Conservation (phyloP, 1,140 invertebrate species). For the Coenobita brevimanus region DNA sequence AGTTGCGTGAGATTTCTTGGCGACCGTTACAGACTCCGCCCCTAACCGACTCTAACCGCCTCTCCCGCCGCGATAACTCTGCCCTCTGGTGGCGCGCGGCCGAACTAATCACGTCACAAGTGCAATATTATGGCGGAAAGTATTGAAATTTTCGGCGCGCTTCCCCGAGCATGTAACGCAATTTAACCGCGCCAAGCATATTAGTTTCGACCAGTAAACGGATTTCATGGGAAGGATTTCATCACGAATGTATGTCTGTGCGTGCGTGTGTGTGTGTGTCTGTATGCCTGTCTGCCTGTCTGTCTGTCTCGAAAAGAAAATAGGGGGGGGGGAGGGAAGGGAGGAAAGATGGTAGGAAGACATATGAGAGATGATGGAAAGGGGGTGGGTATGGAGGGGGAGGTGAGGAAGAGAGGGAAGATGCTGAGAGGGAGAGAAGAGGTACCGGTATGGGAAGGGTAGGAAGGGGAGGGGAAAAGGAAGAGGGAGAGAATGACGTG, state of each 20-base stretch:
- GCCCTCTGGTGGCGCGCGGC: slow-evolving; percentile 61
- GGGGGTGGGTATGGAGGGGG: slow-evolving; percentile 6
- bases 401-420: not conserved
- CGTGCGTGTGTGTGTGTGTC: slow-evolving; percentile 24
- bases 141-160: slow-evolving; percentile 64
- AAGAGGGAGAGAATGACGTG: not conserved
- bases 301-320: not conserved
- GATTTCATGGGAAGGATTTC: slow-evolving; percentile 64
- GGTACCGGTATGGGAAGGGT: not conserved
- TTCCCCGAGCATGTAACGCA: slow-evolving; percentile 59
- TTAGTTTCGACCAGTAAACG: slow-evolving; percentile 63
- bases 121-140: slow-evolving; percentile 65
- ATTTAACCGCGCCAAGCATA: slow-evolving; percentile 65
- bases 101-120: slow-evolving; percentile 64
- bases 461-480: not conserved
- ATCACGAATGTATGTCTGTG: slow-evolving; percentile 40
- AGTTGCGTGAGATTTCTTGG: slow-evolving; percentile 24
- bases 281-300: slow-evolving; percentile 13
- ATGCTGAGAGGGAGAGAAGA: not conserved
- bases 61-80: slow-evolving; percentile 52
- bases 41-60: not conserved
- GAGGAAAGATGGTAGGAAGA: no score
- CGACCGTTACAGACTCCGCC: slow-evolving; percentile 1
- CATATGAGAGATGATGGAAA: no score
- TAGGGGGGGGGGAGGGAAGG: no score